Evolutionary conservation across 2,888 invertebrate genomes (phyloP).

Genomic region (Girardia tigrina): DNA sequence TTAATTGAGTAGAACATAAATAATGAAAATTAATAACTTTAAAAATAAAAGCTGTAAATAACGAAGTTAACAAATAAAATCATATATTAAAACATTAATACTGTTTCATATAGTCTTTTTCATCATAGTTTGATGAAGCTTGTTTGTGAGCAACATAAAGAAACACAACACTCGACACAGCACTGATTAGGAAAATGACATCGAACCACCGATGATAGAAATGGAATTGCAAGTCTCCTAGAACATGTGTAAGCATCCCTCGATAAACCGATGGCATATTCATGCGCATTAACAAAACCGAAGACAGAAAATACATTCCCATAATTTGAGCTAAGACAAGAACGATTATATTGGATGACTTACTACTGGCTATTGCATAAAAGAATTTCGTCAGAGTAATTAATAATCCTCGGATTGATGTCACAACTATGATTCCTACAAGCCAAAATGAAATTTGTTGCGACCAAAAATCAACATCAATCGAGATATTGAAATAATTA

Average conservation of each 20-base stretch:
- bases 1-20: too few relatives aligned
- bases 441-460: conserved; percentile 93
- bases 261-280: conserved; percentile 96
- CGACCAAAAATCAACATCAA: conserved; percentile 95
- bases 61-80: not conserved
- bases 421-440: conserved; percentile 90
- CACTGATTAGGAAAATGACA: conserved; percentile 91
- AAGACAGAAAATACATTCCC: conserved; percentile 99
- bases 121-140: not conserved
- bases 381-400: conserved; percentile 97
- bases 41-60: not conserved
- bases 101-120: not conserved
- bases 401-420: conserved; percentile 83
- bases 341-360: conserved; percentile 93
- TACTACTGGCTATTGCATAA: conserved; percentile 93
- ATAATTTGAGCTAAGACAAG: conserved; percentile 89
- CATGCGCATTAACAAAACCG: conserved; percentile 90
- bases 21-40: not conserved
- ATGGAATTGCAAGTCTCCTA: conserved; percentile 91
- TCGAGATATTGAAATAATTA: conserved; percentile 81
- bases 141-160: conserved; percentile 70
- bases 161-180: conserved; percentile 81
- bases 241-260: conserved; percentile 73
- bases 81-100: not conserved
- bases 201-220: conserved; percentile 99